A percentile compares a stretch with the other conserved stretches of the same genome.
These are phyloP conservation scores for Bombus superbus DNA, from an alignment of 1,140 invertebrate genomes.

Conservation along the genomic window DNA sequence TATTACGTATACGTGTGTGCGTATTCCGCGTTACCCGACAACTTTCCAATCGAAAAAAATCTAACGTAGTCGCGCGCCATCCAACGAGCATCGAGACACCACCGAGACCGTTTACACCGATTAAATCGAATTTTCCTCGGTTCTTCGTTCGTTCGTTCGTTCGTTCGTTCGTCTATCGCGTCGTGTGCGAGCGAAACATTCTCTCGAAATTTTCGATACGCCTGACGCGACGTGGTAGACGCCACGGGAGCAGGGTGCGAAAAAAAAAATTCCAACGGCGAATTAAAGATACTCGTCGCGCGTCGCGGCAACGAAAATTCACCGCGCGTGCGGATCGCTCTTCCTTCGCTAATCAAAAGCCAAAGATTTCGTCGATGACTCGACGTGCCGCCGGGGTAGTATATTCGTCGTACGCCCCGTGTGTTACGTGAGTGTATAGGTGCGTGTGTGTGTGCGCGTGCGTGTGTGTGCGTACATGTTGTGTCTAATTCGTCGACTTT, in stretches of 20 bases:
- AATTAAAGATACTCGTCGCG: not conserved
- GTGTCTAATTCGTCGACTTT: conserved; percentile 22
- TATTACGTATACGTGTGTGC: not conserved
- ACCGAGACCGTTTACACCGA: not conserved
- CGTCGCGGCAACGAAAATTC: not conserved
- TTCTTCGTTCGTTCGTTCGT: not conserved
- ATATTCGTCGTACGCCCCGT: not conserved
- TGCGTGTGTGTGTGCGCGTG: not conserved
- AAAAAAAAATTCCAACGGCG: not conserved
- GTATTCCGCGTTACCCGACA: not conserved
- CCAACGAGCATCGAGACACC: not conserved
- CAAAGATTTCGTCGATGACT: conserved; percentile 16
- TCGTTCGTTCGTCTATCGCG: not conserved
- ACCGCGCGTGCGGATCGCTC: not conserved
- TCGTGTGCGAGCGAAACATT: not conserved
- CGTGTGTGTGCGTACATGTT: not conserved
- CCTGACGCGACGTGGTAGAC: not conserved
- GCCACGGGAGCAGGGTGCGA: not conserved
- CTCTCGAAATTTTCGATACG: not conserved
- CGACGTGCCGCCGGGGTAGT: not conserved
- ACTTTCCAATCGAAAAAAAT: not conserved
- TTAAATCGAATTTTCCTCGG: not conserved
- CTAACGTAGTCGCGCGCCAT: not conserved
- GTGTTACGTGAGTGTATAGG: not conserved
- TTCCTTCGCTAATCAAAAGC: not conserved